These are phyloP conservation scores for Notodonta dromedarius DNA, from an alignment of 2,888 invertebrate species.

Conservation along the genomic window DNA sequence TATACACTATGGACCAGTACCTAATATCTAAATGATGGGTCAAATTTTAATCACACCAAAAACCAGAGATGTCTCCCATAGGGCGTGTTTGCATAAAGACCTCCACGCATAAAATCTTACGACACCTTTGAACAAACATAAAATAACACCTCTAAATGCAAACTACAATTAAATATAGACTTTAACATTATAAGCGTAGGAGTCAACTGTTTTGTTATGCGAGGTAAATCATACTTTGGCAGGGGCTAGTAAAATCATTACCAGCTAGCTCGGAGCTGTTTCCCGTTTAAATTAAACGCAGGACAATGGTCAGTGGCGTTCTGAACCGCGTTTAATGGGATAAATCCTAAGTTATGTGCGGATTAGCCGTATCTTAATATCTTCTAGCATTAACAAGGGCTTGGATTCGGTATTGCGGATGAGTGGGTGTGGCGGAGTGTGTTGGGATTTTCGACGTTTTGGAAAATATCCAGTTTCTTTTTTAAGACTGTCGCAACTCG, in stretches of 20 bases:
- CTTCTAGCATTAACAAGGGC: constrained; percentile 66
- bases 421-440: constrained; percentile 14
- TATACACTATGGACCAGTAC: constrained; percentile 29
- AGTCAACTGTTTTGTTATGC: constrained; percentile 1
- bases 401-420: constrained; percentile 30
- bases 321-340: constrained; percentile 69
- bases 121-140: constrained; percentile 60
- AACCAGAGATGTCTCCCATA: constrained; percentile 76
- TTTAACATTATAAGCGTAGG: constrained; percentile 26
- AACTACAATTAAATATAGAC: constrained; percentile 28
- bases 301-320: constrained; percentile 79
- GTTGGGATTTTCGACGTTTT: constrained; percentile 5
- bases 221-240: constrained; percentile 34
- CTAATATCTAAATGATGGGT: constrained; percentile 57
- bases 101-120: constrained; percentile 80
- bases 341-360: constrained; percentile 82
- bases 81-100: constrained; percentile 80
- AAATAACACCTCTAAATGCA: constrained; percentile 8
- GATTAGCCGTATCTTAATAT: constrained; percentile 83
- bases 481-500: too few species aligned
- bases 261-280: constrained; percentile 49
- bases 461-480: constrained; percentile 4
- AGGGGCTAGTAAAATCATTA: constrained; percentile 75
- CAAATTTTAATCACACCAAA: constrained; percentile 77
- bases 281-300: constrained; percentile 80